Base-by-base conservation (phyloP, 2,797 vertebrate genomes). In the Esox lucius region DNA sequence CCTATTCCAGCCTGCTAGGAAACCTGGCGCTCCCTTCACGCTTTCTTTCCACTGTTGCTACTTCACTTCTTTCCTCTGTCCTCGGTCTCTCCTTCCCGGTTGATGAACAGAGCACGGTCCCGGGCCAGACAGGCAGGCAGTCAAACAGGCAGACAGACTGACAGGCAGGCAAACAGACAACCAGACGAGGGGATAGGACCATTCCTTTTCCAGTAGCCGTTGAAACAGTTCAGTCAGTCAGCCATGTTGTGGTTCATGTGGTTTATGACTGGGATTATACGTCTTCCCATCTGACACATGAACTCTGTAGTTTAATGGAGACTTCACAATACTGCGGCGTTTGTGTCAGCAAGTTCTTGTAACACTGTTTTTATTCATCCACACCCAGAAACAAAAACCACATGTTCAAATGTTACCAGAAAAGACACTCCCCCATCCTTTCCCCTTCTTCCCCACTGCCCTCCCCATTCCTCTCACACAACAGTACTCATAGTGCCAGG, bases 201-300 rank as follows among this genome's bases (percentile, higher is more conserved):
- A 64, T 13, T 15, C 22, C 28, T 31, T 28, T 65, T 7, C 61
- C 61, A 2, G 68, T 56, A 16, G 66, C 17, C 65, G n/a, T 49
- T 70, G 48, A 11, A 19, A 64, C 56, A 42, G 61, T 35, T 64
- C 73, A 71, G 75, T 51, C 73, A 71, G 75, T 79, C 9, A 1
- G 76, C 61, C 35, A 9, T 82, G 75, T 77, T 78, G 72, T 80
- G 67, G 75, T 49, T 22, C 33, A 19, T 84, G 17, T 56, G 78
- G 89, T 86, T 89, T 84, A 86, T 82, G 82, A 78, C 74, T 69
- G 72, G 84, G 87, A 89, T 87, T 89, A 84, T 78, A 85, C 78
- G 78, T 85, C 82, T 79, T 82, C 84, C 81, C 80, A 69, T 84
- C 80, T 70, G 76, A 65, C 81, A 75, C 68, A 79, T 74, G 75